Conservation (phyloP, 35 echinoderm and acorn worm species). For the Strongylocentrotus purpuratus region DNA sequence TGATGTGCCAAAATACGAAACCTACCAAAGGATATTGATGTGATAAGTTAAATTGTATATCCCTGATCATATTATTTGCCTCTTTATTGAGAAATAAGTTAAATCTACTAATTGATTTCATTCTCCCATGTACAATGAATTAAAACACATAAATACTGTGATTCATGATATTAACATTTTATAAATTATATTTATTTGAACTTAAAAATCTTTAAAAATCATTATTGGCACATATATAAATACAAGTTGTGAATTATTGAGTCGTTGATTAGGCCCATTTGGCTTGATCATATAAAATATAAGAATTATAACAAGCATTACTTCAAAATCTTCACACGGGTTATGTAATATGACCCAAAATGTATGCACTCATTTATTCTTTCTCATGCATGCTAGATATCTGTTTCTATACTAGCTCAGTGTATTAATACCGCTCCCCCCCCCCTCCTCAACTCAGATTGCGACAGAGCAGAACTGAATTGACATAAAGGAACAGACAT, state of each 20-base stretch:
- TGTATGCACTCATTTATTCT: not conserved
- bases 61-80: not conserved
- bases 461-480: not conserved
- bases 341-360: not conserved
- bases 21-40: not conserved
- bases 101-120: not conserved
- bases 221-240: not conserved
- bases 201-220: not conserved
- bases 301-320: not conserved
- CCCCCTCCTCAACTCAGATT: not conserved
- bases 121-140: not conserved
- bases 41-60: not conserved
- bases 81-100: not conserved
- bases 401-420: too few relatives aligned
- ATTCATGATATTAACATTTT: not conserved
- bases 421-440: too few relatives aligned
- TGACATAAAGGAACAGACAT: not conserved
- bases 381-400: not conserved
- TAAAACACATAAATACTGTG: not conserved
- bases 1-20: not conserved
- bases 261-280: not conserved
- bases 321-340: not conserved
- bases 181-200: not conserved
- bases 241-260: not conserved
- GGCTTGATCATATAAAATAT: not conserved